Evolutionary conservation across 2,888 invertebrate genomes (phyloP), one percentile per base, ranked within the genome.

Genomic region (Cheilosia vernalis): DNA sequence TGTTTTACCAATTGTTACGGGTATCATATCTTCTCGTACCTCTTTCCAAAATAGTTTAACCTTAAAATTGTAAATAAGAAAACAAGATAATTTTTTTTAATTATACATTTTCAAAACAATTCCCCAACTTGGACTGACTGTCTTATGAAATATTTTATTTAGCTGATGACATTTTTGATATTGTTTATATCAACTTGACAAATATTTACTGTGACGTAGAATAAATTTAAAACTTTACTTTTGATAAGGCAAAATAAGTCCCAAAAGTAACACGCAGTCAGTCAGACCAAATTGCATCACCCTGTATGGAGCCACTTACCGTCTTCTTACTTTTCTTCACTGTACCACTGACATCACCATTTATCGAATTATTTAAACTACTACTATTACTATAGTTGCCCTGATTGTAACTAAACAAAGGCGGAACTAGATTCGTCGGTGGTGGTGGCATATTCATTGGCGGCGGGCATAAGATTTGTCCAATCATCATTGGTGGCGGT

Each of bases 11-110:
- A 95, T 93, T 84, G 95, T 95, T 42, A 95, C 93, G 15, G 93
- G 93, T 49, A 93, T 91, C 73, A 93, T 89, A 40, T 93, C 90
- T 87, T 97, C 97, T 88, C 96, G 94, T 7, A 97, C 96, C 92
- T 99, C 98, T 90, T 97, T 97, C 99, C 99, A 99, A 92, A 99
- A 99, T 66, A 99, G 93, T 92, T 98, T 98, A 13, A 92, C 92
- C 92, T 92, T 4, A 7, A 51, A 17, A 58, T 24, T 21, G 40
- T 3, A 24, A 2, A 51, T 17, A 19, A 33, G 15, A 17, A 70
- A 4, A 24, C 33, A 9, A 30, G 5, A 1, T 5, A 21, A 27
- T 6, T 37, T 37, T 37, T 9, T 37, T 37, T 37, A 13, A 37
- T 30, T 30, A 7, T 0, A 37, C 4, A 37, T 33, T 3, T 37